Conservation (phyloP, 2,888 invertebrate genomes). For the Drosophila eohydei region DNA sequence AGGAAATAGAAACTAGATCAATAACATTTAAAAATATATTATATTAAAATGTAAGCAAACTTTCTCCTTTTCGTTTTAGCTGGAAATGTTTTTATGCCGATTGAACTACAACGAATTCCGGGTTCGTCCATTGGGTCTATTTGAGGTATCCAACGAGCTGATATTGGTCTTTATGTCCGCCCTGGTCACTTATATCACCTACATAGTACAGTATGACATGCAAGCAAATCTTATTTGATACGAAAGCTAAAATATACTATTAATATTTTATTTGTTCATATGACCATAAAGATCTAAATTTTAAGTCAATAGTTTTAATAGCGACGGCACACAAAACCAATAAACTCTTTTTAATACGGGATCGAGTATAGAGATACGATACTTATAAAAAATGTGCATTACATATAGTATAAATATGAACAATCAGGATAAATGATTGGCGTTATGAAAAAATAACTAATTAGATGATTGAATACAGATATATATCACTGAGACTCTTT, state of each 20-base stretch:
- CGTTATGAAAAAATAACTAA: not conserved
- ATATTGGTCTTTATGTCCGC: slow-evolving; percentile 66
- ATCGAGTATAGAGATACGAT: too few species aligned
- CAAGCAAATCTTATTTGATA: slow-evolving; percentile 28
- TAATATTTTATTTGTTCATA: not conserved
- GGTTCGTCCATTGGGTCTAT: slow-evolving; percentile 62
- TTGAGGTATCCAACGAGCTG: slow-evolving; percentile 71
- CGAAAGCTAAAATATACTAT: too few species aligned
- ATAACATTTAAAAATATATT: not conserved
- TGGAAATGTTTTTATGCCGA: slow-evolving; percentile 68
- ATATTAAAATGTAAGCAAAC: not conserved
- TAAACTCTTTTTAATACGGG: too few species aligned
- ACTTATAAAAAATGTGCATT: too few species aligned
- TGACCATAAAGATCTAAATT: not conserved
- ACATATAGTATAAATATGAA: not conserved
- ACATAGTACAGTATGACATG: slow-evolving; percentile 55
- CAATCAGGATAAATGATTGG: not conserved
- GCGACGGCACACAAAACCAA: too few species aligned
- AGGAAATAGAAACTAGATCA: not conserved
- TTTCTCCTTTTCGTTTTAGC: slow-evolving; percentile 37
- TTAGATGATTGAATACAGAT: slow-evolving; percentile 6
- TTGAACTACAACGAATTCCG: slow-evolving; percentile 61
- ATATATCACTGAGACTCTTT: slow-evolving; percentile 4
- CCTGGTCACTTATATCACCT: slow-evolving; percentile 68
- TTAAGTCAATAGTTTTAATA: not conserved